These are phyloP conservation scores for Isichthys henryi DNA, from an alignment of 2,113 vertebrate genomes.

Conservation along the genomic window DNA sequence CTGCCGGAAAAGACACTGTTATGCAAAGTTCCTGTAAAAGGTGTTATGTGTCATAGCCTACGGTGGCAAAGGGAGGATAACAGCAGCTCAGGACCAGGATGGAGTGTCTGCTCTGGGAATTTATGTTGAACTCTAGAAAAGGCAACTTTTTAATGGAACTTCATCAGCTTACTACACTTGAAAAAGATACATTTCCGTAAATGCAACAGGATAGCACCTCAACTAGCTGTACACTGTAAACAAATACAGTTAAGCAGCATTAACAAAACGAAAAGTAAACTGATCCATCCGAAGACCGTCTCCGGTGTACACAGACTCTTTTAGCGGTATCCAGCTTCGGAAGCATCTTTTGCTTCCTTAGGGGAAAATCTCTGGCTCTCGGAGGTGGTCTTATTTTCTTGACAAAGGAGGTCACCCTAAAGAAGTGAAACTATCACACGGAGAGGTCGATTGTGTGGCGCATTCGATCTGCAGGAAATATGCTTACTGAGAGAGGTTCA, in stretches of 20 bases:
- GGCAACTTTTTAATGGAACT: neutral
- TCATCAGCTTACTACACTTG: neutral
- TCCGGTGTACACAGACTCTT: neutral
- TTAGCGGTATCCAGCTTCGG: slow-evolving; percentile 13
- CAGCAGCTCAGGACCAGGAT: neutral
- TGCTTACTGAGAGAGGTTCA: neutral
- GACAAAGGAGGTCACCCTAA: neutral
- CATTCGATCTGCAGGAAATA: neutral
- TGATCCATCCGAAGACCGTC: neutral
- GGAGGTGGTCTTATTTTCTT: slow-evolving; percentile 28
- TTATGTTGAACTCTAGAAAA: neutral
- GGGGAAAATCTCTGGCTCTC: slow-evolving; percentile 23
- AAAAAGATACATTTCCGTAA: neutral
- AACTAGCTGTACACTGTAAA: neutral
- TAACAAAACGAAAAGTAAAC: neutral
- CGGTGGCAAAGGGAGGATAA: neutral
- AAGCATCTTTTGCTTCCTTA: slow-evolving; percentile 25
- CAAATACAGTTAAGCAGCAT: neutral
- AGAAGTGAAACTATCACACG: neutral
- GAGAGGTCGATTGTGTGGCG: neutral
- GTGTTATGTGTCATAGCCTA: neutral
- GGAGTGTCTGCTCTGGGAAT: neutral
- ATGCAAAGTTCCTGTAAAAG: neutral
- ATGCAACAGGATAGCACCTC: neutral
- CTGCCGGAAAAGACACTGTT: neutral